Base-by-base conservation (phyloP, 2,888 invertebrate species). In the Drosophila picticornis region DNA sequence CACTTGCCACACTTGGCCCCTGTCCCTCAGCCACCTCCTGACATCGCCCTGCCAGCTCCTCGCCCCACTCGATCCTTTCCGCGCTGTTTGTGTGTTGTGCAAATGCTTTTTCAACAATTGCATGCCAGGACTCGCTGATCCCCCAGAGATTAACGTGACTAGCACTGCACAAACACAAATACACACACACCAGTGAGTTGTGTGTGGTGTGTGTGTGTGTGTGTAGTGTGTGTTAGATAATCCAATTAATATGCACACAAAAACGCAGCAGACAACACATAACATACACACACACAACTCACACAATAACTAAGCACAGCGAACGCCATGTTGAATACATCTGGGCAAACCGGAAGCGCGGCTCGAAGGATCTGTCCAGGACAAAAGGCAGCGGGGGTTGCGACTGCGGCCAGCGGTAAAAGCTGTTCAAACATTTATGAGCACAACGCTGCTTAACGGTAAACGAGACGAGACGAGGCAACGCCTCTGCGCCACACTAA, bases 91-190 rank as follows among this genome's bases (percentile, higher is more conserved):
- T 83, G 80, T 85, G 46, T 81, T 83, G 84, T 66, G 72, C 84
- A 86, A 85, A 88, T 85, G 85, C 88, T 88, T 89, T 87, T 88
- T 80, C 85, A 89, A 85, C 85, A 89, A 87, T 87, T 87, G 87
- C 88, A 83, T 72, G 83, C 80, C 82, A 74, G 70, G 59, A 76
- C 76, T 74, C 75, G 57, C 75, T 68, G 83, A 81, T 88, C 87
- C 91, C 91, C 90, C 67, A 57, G 88, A 84, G 91, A 91, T 91
- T 91, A 91, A 83, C 90, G 90, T 89, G 91, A 87, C 91, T 90
- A 84, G 31, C 61, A 65, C 40, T 55, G 65, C 29, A 40, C 56
- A 56, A 29, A 40, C 29, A 56, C 31, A 56, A 38, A 56, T 29
- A 40, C n/a, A 38, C 40, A 31, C 16, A 27, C 40, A 22, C 58